phyloP scores from a whole-genome alignment of 1,140 invertebrate genomes.

The Geopemphigus sp. region DNA sequence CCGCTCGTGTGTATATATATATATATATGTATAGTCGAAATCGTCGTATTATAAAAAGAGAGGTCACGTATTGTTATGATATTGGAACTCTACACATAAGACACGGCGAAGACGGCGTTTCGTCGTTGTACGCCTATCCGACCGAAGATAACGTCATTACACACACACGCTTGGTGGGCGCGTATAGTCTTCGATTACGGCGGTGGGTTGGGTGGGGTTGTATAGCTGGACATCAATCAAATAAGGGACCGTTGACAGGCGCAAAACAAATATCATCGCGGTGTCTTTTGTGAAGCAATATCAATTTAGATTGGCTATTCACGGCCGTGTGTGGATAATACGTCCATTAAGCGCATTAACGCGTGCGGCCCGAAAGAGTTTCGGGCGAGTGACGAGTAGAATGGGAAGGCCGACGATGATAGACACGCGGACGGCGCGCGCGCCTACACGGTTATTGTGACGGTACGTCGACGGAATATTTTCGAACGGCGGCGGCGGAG shows the following conservation, averaged over 20 bases:
- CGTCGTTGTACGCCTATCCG: slow-evolving; percentile 18
- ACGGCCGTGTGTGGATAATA: slow-evolving; percentile 24
- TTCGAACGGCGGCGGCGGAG: neutral
- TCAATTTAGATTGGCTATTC: slow-evolving; percentile 43
- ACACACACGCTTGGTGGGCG: neutral
- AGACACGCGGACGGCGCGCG: no score
- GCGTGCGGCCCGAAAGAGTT: neutral
- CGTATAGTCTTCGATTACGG: no score
- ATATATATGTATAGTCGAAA: no score
- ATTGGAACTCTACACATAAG: no score
- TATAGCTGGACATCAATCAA: slow-evolving; percentile 46
- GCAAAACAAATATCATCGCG: slow-evolving; percentile 48
- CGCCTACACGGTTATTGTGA: no score
- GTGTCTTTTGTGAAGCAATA: slow-evolving; percentile 36
- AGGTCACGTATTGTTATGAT: slow-evolving; percentile 5
- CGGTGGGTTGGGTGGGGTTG: neutral
- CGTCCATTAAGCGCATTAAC: slow-evolving; percentile 38
- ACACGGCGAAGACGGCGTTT: neutral
- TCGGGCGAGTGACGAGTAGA: neutral
- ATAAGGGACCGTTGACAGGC: slow-evolving; percentile 40
- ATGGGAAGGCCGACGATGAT: no score
- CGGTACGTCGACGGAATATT: neutral
- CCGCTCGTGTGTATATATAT: neutral
- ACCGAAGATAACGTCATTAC: slow-evolving; percentile 42
- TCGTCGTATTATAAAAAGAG: neutral